Evolutionary conservation across 2,888 invertebrate genomes (phyloP).

Genomic region (Fragum fragum): DNA sequence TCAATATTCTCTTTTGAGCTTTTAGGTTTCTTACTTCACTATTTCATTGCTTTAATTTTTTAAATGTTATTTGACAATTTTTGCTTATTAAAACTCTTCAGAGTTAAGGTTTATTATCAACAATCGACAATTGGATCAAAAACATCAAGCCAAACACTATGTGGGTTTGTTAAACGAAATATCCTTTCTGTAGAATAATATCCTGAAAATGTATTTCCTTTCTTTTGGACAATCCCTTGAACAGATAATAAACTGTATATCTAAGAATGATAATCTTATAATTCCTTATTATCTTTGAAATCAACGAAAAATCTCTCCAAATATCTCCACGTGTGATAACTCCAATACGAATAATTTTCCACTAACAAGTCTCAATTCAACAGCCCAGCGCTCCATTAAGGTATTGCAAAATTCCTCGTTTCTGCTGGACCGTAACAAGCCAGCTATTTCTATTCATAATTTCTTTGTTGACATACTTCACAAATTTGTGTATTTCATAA

Average conservation of each 20-base stretch:
- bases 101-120: too few relatives aligned
- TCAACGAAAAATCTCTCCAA: neutral
- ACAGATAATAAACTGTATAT: neutral
- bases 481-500: constrained; percentile 23
- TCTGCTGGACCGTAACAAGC: neutral
- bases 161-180: too few relatives aligned
- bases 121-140: too few relatives aligned
- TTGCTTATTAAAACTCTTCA: too few relatives aligned
- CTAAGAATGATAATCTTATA: neutral
- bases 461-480: constrained; percentile 20
- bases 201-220: neutral
- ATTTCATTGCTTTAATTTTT: neutral
- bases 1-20: neutral
- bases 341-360: neutral
- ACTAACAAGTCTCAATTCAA: neutral
- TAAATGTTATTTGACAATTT: neutral
- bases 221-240: neutral
- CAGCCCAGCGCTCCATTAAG: constrained; percentile 6
- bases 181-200: too few relatives aligned
- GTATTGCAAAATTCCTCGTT: constrained; percentile 18
- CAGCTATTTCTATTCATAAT: constrained; percentile 24
- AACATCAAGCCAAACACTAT: too few relatives aligned
- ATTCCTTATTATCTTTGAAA: neutral
- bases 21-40: neutral
- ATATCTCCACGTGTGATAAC: neutral